Evolutionary conservation across 1,140 invertebrate genomes (phyloP), one percentile per base, ranked within the genome.

Genomic region (Drosophila burlai): DNA sequence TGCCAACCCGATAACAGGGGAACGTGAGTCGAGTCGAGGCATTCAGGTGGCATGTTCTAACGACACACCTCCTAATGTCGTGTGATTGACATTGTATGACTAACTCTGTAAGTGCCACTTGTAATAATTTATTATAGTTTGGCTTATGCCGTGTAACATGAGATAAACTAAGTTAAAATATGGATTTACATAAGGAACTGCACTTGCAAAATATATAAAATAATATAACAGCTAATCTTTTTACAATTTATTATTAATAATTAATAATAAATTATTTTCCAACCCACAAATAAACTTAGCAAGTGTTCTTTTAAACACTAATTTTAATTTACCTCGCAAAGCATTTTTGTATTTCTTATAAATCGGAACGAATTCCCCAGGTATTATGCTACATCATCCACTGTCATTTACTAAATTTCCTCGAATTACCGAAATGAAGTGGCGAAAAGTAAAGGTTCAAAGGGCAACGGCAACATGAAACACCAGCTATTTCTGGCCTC

Each of bases 401-500:
- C 40, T 67, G 42, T 3, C 29, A n/a, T 36, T 7, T 65, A 45
- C 29, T 60, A 29, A 45, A 18, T 62, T 47, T 24, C 21, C 16
- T 24, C 21, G 31, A 34, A 54, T 26, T 31, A 57, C 46, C 21
- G 7, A 38, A 46, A n/a, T 57, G 54, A 57, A 40, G 54, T 57
- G 36, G 18, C 21, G 9, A 63, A 47, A 38, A 71, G 29, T 21
- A 21, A 21, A 3, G 73, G 83, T 80, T 71, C 84, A 86, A 86
- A 86, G 83, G 79, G 40, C 72, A 57, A 29, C 21, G 64, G 46
- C 57, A 42, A 67, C 38, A 76, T 89, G 84, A 89, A 74, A 74
- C 72, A 81, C 49, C 5, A 8, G 55, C 68, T 89, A 89, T 87
- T 89, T 89, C 43, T 73, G 83, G 52, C 29, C 36, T 5, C 66